phyloP scores from a whole-genome alignment of 1,140 invertebrate genomes.

The Tetraneura akinire region DNA sequence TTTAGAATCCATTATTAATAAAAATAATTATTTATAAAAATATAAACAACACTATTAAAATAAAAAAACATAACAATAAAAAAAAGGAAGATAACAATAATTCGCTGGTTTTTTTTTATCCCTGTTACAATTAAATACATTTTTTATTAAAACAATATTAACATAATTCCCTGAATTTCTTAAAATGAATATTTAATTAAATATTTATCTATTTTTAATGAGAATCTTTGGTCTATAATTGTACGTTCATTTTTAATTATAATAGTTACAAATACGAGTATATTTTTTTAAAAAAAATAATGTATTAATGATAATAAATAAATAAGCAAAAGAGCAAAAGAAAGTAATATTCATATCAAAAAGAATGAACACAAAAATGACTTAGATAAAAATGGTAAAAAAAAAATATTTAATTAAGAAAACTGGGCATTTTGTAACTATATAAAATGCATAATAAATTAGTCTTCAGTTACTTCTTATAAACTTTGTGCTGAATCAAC shows the following conservation, averaged over 20 bases:
- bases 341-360: neutral
- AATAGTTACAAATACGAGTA: neutral
- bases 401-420: neutral
- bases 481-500: slow-evolving; percentile 32
- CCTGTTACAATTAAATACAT: too few species aligned
- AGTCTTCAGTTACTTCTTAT: neutral
- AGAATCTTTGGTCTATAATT: slow-evolving; percentile 6
- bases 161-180: neutral
- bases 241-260: neutral
- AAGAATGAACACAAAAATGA: neutral
- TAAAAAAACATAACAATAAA: too few species aligned
- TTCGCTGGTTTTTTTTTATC: too few species aligned
- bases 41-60: too few species aligned
- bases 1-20: too few species aligned
- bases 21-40: too few species aligned
- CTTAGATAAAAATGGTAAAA: neutral
- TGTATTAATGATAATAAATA: neutral
- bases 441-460: slow-evolving; percentile 2
- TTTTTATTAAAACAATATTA: too few species aligned
- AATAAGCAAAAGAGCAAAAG: neutral
- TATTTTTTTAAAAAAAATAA: neutral
- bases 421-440: neutral
- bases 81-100: too few species aligned
- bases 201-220: slow-evolving; percentile 5
- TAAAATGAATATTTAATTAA: neutral